Base-by-base conservation (phyloP, 1,140 invertebrate genomes). In the Stenopsyche tienmushanensis region DNA sequence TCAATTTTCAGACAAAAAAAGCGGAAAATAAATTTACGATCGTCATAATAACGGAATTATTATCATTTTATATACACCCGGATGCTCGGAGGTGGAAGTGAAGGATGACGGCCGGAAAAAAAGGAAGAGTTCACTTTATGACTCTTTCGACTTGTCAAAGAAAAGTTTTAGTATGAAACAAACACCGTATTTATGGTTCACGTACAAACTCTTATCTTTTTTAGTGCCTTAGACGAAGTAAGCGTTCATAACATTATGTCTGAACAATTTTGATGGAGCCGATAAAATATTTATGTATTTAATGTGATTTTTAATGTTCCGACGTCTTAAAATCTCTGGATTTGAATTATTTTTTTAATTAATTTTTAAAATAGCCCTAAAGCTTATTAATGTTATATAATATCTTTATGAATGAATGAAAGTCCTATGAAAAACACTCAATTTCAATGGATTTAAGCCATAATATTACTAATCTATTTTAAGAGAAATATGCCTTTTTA, bases 11-110 rank as follows among this genome's bases (percentile, higher is more conserved):
- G 41, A 55, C 62, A 64, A 55, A 41, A 53, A 55, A 64, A 42
- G 45, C 64, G 47, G 29, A 49, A 60, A 60, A 60, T 60, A 66
- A 60, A 60, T 66, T 66, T 66, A 66, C 64, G 57, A 60, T 53
- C 55, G 57, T 60, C 64, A 60, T 60, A 52, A 66, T 60, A 60
- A 20, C 57, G 57, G 45, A 53, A 60, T 66, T 66, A 60, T 66
- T 66, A 66, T 66, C 47, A 26, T 66, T 66, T 66, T 66, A 66
- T 59, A 52, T 34, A 52, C 47, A 59, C 18, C n/a, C 47, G 29
- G n/a, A 45, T 17, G 55, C 24, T 53, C 21, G 39, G 23, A 21
- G 8, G 55, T 41, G 29, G 57, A 15, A 13, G 52, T 54, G 34
- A 42, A 39, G 34, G 21, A 17, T 49, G 23, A 54, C 54, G 55